These are phyloP conservation scores for Chrysolina haemoptera DNA, from an alignment of 2,888 invertebrate species.

Conservation along the genomic window DNA sequence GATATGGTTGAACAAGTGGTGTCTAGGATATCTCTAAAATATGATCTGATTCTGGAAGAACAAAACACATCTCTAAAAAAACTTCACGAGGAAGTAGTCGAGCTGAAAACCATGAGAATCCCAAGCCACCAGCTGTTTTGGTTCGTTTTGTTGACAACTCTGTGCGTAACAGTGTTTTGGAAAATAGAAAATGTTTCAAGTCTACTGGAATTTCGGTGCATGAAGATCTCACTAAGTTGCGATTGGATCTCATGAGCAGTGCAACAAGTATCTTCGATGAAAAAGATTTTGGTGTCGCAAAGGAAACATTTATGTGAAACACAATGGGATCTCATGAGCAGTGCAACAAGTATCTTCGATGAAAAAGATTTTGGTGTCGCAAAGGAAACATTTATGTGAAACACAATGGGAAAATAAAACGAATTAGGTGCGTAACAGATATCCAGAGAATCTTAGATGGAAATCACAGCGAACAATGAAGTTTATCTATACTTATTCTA, in stretches of 20 bases:
- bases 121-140: slow-evolving; percentile 9
- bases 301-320: no score
- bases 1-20: no score
- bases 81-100: no score
- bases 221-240: neutral
- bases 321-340: neutral
- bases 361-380: slow-evolving; percentile 1
- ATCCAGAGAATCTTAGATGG: no score
- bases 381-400: slow-evolving; percentile 3
- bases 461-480: no score
- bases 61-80: no score
- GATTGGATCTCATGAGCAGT: neutral
- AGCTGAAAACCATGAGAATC: neutral
- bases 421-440: no score
- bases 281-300: no score
- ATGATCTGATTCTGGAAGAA: no score
- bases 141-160: slow-evolving; percentile 7
- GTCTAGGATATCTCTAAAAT: no score
- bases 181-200: neutral
- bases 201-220: neutral
- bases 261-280: neutral
- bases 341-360: neutral
- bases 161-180: neutral
- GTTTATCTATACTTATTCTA: no score
- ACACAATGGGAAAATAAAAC: neutral